These are phyloP conservation scores for Agapostemon virescens DNA, from an alignment of 2,888 invertebrate genomes.

Conservation along the genomic window DNA sequence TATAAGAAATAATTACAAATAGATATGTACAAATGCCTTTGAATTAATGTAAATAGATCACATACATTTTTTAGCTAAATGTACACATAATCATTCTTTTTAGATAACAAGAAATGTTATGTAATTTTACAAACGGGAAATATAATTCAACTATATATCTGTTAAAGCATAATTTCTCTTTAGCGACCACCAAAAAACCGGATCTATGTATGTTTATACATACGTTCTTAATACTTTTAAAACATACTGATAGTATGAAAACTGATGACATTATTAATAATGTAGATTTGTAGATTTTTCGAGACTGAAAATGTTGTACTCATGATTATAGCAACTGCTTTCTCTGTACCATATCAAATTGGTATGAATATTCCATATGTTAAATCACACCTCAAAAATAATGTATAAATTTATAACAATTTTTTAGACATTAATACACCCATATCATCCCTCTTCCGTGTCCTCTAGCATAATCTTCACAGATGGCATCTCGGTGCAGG, in stretches of 20 bases:
- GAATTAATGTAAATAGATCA: conserved; percentile 14
- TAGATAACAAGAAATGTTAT: background rate
- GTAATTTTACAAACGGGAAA: background rate
- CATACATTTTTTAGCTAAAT: conserved; percentile 3
- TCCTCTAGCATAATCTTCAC: conserved; percentile 65
- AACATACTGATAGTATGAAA: background rate
- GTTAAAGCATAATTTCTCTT: background rate
- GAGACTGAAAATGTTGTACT: background rate
- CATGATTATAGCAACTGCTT: background rate
- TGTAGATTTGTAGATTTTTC: background rate
- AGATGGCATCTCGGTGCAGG: conserved; percentile 75
- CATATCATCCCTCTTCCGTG: conserved; percentile 19
- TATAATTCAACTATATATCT: background rate
- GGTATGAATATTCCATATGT: background rate
- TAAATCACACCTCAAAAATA: background rate
- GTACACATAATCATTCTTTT: background rate
- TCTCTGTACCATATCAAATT: conserved; percentile 6
- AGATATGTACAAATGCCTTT: conserved; percentile 26
- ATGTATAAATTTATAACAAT: conserved; percentile 10
- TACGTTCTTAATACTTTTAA: background rate
- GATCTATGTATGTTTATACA: background rate
- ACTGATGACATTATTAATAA: background rate
- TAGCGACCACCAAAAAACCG: background rate
- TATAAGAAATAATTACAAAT: conserved; percentile 6
- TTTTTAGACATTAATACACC: conserved; percentile 16